Conservation (phyloP, 1,140 invertebrate genomes). For the Spodoptera frugiperda region DNA sequence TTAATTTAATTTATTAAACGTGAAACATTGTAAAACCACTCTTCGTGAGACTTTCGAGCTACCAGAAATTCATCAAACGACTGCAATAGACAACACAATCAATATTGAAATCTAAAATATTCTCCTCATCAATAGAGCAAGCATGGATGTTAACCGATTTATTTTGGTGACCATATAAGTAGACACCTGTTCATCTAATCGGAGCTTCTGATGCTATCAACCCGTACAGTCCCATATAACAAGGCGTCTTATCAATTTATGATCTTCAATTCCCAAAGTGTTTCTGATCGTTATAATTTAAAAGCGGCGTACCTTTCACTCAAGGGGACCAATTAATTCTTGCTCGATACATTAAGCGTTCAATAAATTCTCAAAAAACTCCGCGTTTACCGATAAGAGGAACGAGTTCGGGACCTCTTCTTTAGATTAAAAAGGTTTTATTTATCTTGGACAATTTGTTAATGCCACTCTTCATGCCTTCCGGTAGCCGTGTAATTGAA, state of each 20-base stretch:
- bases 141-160: slow-evolving; percentile 6
- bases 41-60: neutral
- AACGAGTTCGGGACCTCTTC: slow-evolving; percentile 71
- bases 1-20: no score
- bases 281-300: slow-evolving; percentile 72
- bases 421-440: slow-evolving; percentile 79
- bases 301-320: slow-evolving; percentile 72
- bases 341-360: slow-evolving; percentile 75
- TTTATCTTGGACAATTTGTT: slow-evolving; percentile 85
- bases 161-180: slow-evolving; percentile 20
- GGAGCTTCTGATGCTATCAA: slow-evolving; percentile 27
- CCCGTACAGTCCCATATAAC: slow-evolving; percentile 32
- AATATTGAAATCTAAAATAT: no score
- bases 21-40: neutral
- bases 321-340: slow-evolving; percentile 76
- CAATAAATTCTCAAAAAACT: slow-evolving; percentile 77
- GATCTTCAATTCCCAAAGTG: slow-evolving; percentile 64
- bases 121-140: neutral
- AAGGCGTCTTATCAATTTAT: slow-evolving; percentile 52
- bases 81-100: no score
- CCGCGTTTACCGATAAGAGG: slow-evolving; percentile 66
- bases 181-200: slow-evolving; percentile 20
- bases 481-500: slow-evolving; percentile 84
- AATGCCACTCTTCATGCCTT: slow-evolving; percentile 80
- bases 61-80: neutral